Evolutionary conservation across 1,140 invertebrate species (phyloP).

Genomic region (Alviniconcha marisindica): DNA sequence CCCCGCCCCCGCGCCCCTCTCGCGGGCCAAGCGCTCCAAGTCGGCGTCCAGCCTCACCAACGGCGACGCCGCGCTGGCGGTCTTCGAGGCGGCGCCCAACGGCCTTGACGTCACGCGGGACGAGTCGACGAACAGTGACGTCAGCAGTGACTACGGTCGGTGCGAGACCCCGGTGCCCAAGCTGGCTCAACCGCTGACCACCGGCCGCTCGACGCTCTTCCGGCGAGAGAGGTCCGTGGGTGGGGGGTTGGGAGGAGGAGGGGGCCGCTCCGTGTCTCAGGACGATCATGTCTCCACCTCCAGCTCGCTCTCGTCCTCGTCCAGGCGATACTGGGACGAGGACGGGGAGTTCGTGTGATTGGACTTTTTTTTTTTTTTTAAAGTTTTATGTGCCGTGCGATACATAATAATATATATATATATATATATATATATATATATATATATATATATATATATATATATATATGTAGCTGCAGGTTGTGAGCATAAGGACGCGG

Average conservation of each 20-base stretch:
- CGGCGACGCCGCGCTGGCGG: background rate
- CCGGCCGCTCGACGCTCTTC: conserved; percentile 62
- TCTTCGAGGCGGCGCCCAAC: conserved; percentile 46
- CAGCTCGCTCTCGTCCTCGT: conserved; percentile 28
- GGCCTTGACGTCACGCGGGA: conserved; percentile 45
- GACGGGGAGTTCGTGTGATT: conserved; percentile 44
- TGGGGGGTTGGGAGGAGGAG: conserved; percentile 26
- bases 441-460: too few relatives aligned
- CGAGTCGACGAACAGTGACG: conserved; percentile 46
- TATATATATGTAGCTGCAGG: too few relatives aligned
- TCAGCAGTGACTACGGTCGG: conserved; percentile 40
- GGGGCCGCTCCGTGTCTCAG: conserved; percentile 35
- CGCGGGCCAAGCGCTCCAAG: conserved; percentile 45
- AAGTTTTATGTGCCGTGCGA: too few relatives aligned
- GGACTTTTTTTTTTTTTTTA: too few relatives aligned
- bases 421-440: too few relatives aligned
- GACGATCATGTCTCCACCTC: conserved; percentile 34
- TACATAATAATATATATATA: too few relatives aligned
- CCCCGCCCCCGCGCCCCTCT: conserved; percentile 60
- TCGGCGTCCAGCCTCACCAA: background rate
- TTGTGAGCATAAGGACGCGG: too few relatives aligned
- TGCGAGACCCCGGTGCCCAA: conserved; percentile 46
- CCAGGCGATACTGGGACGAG: conserved; percentile 32
- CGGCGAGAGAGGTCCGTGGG: conserved; percentile 43
- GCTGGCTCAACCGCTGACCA: conserved; percentile 61